These are phyloP conservation scores for Oenanthe oenanthe DNA, from an alignment of 2,113 vertebrate species.

Conservation along the genomic window DNA sequence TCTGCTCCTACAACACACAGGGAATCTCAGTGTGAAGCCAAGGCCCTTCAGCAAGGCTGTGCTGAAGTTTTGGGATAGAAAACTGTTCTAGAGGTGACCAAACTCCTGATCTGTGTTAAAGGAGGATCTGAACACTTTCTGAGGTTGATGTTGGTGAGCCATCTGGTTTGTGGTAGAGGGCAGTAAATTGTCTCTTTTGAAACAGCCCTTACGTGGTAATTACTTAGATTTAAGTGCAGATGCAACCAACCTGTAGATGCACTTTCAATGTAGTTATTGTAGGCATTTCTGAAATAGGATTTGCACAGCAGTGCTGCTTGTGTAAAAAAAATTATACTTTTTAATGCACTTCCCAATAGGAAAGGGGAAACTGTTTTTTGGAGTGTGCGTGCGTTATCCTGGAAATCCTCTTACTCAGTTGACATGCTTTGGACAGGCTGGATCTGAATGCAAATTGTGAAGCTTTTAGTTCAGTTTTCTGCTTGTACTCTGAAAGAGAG, in stretches of 20 bases:
- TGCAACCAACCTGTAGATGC: not conserved
- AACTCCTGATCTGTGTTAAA: not conserved
- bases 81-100: not conserved
- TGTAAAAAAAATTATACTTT: not conserved
- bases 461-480: conserved; percentile 49
- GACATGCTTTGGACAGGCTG: not conserved
- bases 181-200: not conserved
- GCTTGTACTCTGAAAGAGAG: conserved; percentile 5
- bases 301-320: not conserved
- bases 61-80: not conserved
- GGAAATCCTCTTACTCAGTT: not conserved
- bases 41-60: not conserved
- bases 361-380: not conserved
- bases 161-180: not conserved
- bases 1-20: not conserved
- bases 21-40: not conserved
- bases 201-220: not conserved
- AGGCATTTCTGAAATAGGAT: not conserved
- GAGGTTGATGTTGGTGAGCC: not conserved
- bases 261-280: not conserved
- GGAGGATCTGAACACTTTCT: not conserved
- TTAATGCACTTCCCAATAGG: not conserved
- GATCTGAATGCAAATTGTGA: not conserved
- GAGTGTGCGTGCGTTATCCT: accelerated
- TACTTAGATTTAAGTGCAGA: not conserved